Base-by-base conservation (phyloP, 2,888 invertebrate species). In the Drosophila meridionalis region DNA sequence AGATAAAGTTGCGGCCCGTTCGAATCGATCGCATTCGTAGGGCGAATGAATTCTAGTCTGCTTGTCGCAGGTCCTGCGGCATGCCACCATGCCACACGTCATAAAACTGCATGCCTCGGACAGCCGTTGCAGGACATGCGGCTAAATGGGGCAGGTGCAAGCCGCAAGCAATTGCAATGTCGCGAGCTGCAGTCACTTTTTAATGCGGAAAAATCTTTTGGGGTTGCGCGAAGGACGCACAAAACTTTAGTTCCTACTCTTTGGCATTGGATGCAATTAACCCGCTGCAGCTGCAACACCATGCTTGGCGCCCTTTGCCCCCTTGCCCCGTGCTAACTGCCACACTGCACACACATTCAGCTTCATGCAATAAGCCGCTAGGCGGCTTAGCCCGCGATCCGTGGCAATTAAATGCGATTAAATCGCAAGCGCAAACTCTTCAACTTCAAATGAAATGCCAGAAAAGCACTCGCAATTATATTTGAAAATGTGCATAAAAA, bases 321-420 rank as follows among this genome's bases (percentile, higher is more conserved):
- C 14, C n/a, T 0, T 8, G 2, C 14, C 26, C 45, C 26, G 20
- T 56, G 38, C 30, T 40, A 40, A 40, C 36, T 42, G 30, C 48
- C 43, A 6, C 53, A 42, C 48, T 26, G 40, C 26, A 28, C 40
- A 28, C 40, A n/a, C 26, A 5, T 43, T 20, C 38, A 9, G 2
- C 45, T 48, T 55, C 71, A 68, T 72, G 72, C 72, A 60, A 76
- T 78, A 78, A 78, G 76, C 79, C 79, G 72, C 68, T 72, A 65
- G 50, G 65, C 53, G 62, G 73, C 77, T 79, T 57, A 80, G 72
- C 34, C 66, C 45, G 76, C 62, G 72, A 79, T 79, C 60, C 73
- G 79, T 78, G 79, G 79, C 86, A 85, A 85, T 85, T 85, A 85
- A 85, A 76, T 82, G 88, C 86, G 88, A 85, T 85, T 85, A 85